A percentile compares a stretch with the other conserved stretches of the same genome.
These are phyloP conservation scores for Melanchra persicariae DNA, from an alignment of 2,888 invertebrate genomes.

Conservation along the genomic window DNA sequence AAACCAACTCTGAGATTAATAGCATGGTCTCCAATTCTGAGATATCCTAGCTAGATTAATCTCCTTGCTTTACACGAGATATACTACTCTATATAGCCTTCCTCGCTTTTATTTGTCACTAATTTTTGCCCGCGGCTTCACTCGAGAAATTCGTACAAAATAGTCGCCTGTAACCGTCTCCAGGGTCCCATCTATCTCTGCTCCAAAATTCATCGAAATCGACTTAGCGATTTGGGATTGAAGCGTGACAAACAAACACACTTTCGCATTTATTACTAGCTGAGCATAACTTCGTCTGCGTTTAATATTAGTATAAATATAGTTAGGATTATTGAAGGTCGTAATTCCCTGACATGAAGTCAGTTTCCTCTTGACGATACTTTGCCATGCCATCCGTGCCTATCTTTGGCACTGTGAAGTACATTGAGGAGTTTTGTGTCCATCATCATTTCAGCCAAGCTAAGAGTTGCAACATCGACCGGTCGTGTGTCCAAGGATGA, in stretches of 20 bases:
- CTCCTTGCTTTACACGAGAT: background rate
- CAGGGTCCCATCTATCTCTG: too few species aligned
- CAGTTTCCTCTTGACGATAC: background rate
- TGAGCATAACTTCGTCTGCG: too few species aligned
- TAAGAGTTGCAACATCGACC: too few species aligned
- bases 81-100: background rate
- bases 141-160: too few species aligned
- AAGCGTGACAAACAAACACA: too few species aligned
- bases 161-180: too few species aligned
- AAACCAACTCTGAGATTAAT: slow-evolving; percentile 5
- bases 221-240: too few species aligned
- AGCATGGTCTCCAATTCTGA: slow-evolving; percentile 9
- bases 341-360: background rate
- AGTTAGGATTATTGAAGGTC: background rate
- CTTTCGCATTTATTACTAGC: too few species aligned
- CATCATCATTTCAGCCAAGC: too few species aligned
- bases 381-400: background rate
- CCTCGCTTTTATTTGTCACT: background rate
- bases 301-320: too few species aligned
- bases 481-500: background rate
- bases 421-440: background rate
- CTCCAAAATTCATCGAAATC: too few species aligned
- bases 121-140: too few species aligned
- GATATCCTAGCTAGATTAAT: background rate
- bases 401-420: background rate